phyloP scores from a whole-genome alignment of 2,888 invertebrate genomes.

The Leptopilina drosophilae region DNA sequence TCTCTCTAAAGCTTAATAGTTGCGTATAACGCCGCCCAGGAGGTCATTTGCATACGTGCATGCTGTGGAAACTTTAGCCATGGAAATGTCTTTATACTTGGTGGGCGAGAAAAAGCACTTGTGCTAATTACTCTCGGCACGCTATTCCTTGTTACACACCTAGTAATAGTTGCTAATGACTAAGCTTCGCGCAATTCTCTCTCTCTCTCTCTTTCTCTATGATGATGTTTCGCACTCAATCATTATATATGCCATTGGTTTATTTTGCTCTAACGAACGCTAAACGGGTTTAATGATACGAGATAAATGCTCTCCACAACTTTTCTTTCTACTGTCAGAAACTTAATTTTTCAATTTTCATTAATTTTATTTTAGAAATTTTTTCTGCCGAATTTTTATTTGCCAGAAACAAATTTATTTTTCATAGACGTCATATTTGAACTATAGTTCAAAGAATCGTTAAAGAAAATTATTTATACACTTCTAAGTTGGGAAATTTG shows the following conservation, averaged over 20 bases:
- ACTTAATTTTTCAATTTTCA: too few relatives aligned
- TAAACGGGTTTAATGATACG: too few relatives aligned
- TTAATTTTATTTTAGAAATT: too few relatives aligned
- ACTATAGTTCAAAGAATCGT: too few relatives aligned
- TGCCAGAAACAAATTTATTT: too few relatives aligned
- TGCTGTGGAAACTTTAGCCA: conserved; percentile 40
- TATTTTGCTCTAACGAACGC: neutral
- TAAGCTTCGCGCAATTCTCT: conserved; percentile 3
- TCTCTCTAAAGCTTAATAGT: conserved; percentile 41
- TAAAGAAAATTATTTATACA: too few relatives aligned
- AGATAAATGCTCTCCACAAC: neutral
- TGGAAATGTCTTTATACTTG: conserved; percentile 42
- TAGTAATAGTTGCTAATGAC: conserved; percentile 27
- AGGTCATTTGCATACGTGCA: conserved; percentile 45
- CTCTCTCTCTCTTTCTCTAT: neutral
- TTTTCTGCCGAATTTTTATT: too few relatives aligned
- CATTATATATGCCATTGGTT: neutral
- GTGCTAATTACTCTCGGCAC: conserved; percentile 43
- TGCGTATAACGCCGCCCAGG: conserved; percentile 38
- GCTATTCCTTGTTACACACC: conserved; percentile 36
- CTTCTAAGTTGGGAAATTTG: too few relatives aligned
- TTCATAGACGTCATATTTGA: too few relatives aligned
- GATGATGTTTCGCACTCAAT: conserved; percentile 22
- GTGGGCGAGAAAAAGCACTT: conserved; percentile 35
- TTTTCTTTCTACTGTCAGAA: too few relatives aligned